Evolutionary conservation across 2,888 invertebrate genomes (phyloP).

Genomic region (Conomelus anceps): DNA sequence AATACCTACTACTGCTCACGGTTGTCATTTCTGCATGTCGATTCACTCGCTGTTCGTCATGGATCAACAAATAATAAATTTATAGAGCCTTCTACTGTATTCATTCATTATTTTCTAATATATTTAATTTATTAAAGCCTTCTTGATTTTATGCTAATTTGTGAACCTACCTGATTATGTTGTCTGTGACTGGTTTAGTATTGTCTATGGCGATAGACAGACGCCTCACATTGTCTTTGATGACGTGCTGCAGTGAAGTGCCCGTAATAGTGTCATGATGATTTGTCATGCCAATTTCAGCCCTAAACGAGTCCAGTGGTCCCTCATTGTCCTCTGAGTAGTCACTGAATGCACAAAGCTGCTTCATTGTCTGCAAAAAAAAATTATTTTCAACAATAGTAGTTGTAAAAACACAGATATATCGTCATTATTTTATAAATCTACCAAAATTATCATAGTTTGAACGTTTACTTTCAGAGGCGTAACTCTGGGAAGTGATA

Average conservation of each 20-base stretch:
- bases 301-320: conserved; percentile 27
- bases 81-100: conserved; percentile 25
- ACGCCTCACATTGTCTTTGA: conserved; percentile 75
- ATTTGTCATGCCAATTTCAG: conserved; percentile 77
- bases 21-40: too few species aligned
- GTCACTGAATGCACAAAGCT: conserved; percentile 56
- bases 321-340: conserved; percentile 53
- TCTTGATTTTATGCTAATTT: neutral
- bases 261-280: conserved; percentile 83
- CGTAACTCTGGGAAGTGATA: too few species aligned
- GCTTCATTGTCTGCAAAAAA: conserved; percentile 58
- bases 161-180: conserved; percentile 52
- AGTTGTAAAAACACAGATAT: too few species aligned
- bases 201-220: conserved; percentile 61
- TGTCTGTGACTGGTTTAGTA: conserved; percentile 48
- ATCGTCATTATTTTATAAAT: too few species aligned
- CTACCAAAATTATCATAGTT: too few species aligned
- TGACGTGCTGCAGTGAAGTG: conserved; percentile 79
- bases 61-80: too few species aligned
- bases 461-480: too few species aligned
- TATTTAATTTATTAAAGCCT: conserved; percentile 16
- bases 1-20: too few species aligned
- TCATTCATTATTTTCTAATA: conserved; percentile 28
- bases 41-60: too few species aligned
- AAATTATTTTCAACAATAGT: too few species aligned